Evolutionary conservation across 2,113 vertebrate species (phyloP).

Genomic region (Vireo altiloquus): DNA sequence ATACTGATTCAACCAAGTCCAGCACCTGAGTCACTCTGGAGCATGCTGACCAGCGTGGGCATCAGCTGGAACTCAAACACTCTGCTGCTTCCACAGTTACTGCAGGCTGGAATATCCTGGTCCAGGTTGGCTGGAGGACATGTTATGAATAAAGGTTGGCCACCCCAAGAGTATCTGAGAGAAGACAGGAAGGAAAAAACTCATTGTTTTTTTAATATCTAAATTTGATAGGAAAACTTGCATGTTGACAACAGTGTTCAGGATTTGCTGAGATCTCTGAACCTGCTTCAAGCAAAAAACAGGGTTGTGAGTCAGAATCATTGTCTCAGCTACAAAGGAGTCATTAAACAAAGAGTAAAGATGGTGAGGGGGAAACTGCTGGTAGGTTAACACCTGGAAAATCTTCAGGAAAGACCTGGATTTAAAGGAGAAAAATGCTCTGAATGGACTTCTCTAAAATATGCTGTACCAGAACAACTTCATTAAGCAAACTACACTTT

Average conservation of each 20-base stretch:
- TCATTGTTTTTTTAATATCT: neutral
- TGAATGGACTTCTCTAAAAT: neutral
- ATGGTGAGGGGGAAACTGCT: neutral
- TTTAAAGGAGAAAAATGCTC: neutral
- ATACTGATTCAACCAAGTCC: neutral
- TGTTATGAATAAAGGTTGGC: conserved; percentile 78
- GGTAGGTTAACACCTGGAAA: neutral
- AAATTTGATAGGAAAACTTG: neutral
- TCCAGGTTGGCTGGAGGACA: conserved; percentile 31
- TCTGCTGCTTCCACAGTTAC: conserved; percentile 71
- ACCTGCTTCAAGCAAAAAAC: neutral
- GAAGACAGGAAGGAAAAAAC: neutral
- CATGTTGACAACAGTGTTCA: neutral
- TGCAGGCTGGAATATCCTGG: conserved; percentile 65
- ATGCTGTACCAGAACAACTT: neutral
- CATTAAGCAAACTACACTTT: neutral
- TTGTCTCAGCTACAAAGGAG: neutral
- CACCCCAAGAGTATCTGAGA: conserved; percentile 79
- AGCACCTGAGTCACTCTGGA: conserved; percentile 65
- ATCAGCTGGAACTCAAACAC: conserved; percentile 87
- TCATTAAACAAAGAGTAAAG: neutral
- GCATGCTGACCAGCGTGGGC: conserved; percentile 82
- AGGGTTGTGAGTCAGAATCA: neutral
- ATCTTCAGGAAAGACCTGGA: neutral
- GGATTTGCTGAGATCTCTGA: neutral